phyloP scores from a whole-genome alignment of 2,888 invertebrate species.

The Crocallis elinguaria region DNA sequence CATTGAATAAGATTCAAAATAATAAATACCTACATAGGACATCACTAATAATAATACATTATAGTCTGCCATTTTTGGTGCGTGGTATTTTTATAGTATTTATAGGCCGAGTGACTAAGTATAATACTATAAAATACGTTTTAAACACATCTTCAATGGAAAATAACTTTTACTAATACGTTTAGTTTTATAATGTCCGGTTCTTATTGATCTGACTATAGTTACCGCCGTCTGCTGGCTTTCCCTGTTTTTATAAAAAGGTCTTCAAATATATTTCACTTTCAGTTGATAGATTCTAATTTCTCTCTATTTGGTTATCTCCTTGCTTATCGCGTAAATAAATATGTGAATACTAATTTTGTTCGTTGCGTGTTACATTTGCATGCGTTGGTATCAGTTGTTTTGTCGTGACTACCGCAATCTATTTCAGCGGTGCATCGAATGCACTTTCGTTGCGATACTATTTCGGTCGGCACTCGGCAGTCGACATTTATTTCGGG shows the following conservation, averaged over 20 bases:
- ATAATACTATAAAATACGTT: too few relatives aligned
- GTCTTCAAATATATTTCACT: too few relatives aligned
- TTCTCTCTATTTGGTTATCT: too few relatives aligned
- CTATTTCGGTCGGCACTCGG: slow-evolving; percentile 65
- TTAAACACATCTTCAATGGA: too few relatives aligned
- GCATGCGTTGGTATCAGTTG: not conserved
- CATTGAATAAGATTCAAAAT: slow-evolving; percentile 13
- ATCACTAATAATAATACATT: not conserved
- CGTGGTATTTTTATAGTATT: slow-evolving; percentile 18
- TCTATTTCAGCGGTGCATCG: slow-evolving; percentile 40
- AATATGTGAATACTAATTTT: not conserved
- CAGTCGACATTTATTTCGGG: slow-evolving; percentile 68
- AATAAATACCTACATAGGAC: not conserved
- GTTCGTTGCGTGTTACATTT: not conserved
- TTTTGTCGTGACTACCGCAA: slow-evolving; percentile 18
- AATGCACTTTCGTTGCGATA: slow-evolving; percentile 53
- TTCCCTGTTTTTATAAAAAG: too few relatives aligned
- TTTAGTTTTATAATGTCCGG: too few relatives aligned
- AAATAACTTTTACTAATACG: too few relatives aligned
- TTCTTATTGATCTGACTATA: too few relatives aligned
- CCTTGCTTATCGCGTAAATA: too few relatives aligned
- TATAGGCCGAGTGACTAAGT: too few relatives aligned
- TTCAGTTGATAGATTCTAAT: too few relatives aligned
- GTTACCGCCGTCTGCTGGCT: too few relatives aligned
- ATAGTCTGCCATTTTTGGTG: slow-evolving; percentile 1